Percentiles rank a stretch among this genome's conserved stretches.
These are phyloP conservation scores for Rhagonycha fulva DNA, from an alignment of 2,888 invertebrate species.

Conservation along the genomic window DNA sequence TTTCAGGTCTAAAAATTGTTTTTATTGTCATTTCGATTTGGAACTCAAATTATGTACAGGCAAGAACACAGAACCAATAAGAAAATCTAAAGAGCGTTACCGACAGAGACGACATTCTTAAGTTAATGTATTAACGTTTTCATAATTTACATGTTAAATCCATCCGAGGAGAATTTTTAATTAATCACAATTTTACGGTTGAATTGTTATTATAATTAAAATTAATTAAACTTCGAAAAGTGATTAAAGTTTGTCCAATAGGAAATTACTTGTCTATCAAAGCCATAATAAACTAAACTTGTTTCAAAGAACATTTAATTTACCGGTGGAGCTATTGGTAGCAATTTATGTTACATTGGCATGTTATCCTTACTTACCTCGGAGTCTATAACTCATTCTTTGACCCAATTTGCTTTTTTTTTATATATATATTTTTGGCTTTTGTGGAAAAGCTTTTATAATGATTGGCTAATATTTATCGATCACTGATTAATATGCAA, in stretches of 20 bases:
- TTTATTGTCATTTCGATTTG: too few species aligned
- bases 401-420: neutral
- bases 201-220: neutral
- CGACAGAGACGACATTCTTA: too few species aligned
- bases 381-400: neutral
- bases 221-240: neutral
- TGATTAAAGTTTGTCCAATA: neutral
- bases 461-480: neutral
- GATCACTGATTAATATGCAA: neutral
- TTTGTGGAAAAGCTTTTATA: neutral
- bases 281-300: neutral
- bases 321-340: neutral
- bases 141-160: too few species aligned
- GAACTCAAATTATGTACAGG: too few species aligned
- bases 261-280: neutral
- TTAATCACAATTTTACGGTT: neutral
- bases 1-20: too few species aligned
- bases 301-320: neutral
- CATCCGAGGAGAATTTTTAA: neutral
- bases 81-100: too few species aligned
- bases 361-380: neutral
- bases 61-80: too few species aligned
- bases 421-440: neutral
- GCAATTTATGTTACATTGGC: neutral
- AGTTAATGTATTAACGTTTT: too few species aligned